A percentile compares a stretch with the other conserved stretches of the same genome.
Evolutionary conservation across 2,797 vertebrate species (phyloP).

Genomic region (Catostomus latipinnis): DNA sequence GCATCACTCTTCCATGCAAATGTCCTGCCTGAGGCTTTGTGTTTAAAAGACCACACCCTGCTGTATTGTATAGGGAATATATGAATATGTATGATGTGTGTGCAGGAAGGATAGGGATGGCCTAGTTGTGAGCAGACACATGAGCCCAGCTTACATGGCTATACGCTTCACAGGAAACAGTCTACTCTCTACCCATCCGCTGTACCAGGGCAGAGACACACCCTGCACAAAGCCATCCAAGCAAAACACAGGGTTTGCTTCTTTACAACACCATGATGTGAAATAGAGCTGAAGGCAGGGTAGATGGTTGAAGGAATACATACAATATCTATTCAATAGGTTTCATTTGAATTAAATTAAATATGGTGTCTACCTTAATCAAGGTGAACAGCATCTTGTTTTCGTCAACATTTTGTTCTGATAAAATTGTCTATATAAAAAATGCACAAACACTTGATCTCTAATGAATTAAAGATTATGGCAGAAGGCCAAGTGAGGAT

Average conservation of each 20-base stretch:
- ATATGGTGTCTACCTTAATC: too few species aligned
- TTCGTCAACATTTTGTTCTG: too few species aligned
- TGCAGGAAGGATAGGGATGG: neutral
- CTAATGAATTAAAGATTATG: neutral
- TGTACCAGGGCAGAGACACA: constrained; percentile 8
- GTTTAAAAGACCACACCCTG: constrained; percentile 36
- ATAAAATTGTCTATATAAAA: too few species aligned
- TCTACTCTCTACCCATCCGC: constrained; percentile 22
- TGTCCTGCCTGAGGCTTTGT: constrained; percentile 21
- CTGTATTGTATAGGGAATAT: constrained; percentile 2
- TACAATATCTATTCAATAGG: too few species aligned
- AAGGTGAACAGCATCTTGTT: too few species aligned
- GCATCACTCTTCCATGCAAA: neutral
- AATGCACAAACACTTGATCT: neutral
- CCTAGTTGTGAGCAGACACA: constrained; percentile 16
- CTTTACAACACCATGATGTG: too few species aligned
- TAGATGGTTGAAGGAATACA: too few species aligned
- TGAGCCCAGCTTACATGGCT: constrained; percentile 14
- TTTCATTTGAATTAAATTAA: too few species aligned
- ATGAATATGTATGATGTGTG: constrained; percentile 44
- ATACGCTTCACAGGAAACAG: neutral
- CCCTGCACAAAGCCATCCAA: constrained; percentile 16
- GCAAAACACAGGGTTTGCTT: constrained; percentile 2
- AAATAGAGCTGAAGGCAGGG: too few species aligned
- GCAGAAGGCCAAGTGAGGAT: neutral